Base-by-base conservation (phyloP, 92 coral and sea anemone genomes). In the Parazoanthus darwini region DNA sequence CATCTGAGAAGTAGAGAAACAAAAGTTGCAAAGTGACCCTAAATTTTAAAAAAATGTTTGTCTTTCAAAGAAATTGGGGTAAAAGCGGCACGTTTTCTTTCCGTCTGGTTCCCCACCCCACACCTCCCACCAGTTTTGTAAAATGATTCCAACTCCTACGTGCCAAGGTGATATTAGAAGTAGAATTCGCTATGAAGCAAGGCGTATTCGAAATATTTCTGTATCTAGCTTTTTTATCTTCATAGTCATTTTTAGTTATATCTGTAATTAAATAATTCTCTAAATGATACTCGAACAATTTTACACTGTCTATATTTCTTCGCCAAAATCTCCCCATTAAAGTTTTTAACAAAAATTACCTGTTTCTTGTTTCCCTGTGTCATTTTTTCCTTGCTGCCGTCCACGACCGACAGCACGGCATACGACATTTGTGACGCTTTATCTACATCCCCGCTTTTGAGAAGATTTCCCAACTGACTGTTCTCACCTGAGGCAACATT, bases 341-440 rank as follows among this genome's bases (percentile, higher is more conserved):
- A 29, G 6, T 14, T 14, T 33, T 51, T n/a, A 79, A 48, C n/a
- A 42, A 80, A 29, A 72, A 86, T 37, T 91, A 95, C 98, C 93
- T 90, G 74, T 89, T 90, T 93, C 85, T 89, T 93, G 85, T 95
- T 90, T 36, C 50, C 72, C 14, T 88, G 71, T 33, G 63, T 42
- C 46, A 93, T 86, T 11, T 74, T 70, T n/a, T 91, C 93, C 23
- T 91, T 93, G 85, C 89, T 88, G 63, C 85, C 86, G 59, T 95
- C 98, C 39, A 95, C 98, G 73, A 95, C 88, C 14, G 98, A 95
- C n/a, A 95, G 88, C 20, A 92, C 94, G 8, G 98, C 96, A 77
- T 92, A 95, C 9, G 98, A 94, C 94, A 95, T 93, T 81, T 91
- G 96, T 13, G 96, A 91, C 23, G 96, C 98, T 73, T 95, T 95